phyloP scores from a whole-genome alignment of 2,888 invertebrate genomes.

The Blastobasis lacticolella region DNA sequence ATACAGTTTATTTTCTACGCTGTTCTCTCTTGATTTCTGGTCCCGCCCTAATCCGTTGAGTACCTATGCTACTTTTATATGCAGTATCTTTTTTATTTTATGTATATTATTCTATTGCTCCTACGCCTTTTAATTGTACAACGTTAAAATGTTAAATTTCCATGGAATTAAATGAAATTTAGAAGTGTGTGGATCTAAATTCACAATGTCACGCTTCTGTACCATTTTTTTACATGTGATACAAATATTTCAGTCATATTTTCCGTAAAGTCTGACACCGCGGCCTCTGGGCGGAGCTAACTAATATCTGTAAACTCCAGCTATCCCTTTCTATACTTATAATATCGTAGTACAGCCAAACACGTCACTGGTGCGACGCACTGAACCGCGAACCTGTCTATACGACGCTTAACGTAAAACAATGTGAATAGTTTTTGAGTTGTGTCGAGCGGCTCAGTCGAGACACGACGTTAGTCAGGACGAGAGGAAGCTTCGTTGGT shows the following conservation, averaged over 20 bases:
- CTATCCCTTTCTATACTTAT: slow-evolving; percentile 14
- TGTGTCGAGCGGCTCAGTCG: slow-evolving; percentile 43
- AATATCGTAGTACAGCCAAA: slow-evolving; percentile 23
- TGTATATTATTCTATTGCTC: too few species aligned
- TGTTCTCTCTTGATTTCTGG: too few species aligned
- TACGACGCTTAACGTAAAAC: slow-evolving; percentile 44
- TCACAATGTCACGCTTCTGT: too few species aligned
- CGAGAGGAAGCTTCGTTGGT: slow-evolving; percentile 59
- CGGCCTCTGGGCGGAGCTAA: slow-evolving; percentile 41
- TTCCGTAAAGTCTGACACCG: slow-evolving; percentile 5
- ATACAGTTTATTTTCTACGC: too few species aligned
- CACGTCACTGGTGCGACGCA: slow-evolving; percentile 59
- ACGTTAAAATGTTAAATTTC: too few species aligned
- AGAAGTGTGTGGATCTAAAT: too few species aligned
- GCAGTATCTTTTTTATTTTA: slow-evolving; percentile 22
- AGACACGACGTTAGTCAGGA: slow-evolving; percentile 50
- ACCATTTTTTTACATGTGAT: background rate
- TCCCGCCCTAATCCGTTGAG: slow-evolving; percentile 43
- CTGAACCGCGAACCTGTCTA: slow-evolving; percentile 40
- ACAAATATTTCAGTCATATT: background rate
- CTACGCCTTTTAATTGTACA: too few species aligned
- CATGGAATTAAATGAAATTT: too few species aligned
- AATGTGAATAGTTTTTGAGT: slow-evolving; percentile 75
- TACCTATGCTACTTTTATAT: slow-evolving; percentile 15
- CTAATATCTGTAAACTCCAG: slow-evolving; percentile 18